Base-by-base conservation (phyloP, 2,797 vertebrate genomes). In the Catostomus latipinnis region DNA sequence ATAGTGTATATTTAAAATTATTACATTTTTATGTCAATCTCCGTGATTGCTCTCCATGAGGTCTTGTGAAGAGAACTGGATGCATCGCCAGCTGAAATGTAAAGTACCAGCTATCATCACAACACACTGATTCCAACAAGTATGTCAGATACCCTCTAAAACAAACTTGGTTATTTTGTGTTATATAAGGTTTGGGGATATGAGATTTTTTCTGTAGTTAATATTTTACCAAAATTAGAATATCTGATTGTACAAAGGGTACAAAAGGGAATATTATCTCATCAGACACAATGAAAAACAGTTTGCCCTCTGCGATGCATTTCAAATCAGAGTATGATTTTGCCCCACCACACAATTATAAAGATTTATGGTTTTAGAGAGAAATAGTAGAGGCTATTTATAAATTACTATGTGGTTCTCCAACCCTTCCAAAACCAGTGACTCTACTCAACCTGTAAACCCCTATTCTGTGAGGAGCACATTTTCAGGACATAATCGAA, bases 21-120 rank as follows among this genome's bases (percentile, higher is more conserved):
- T 2, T 22, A n/a, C n/a, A n/a, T n/a, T n/a, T n/a, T n/a, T n/a
- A 57, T 48, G 10, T 52, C 78, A 78, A 78, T 65, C 57, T 57
- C 14, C 8, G 49, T 74, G 54, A 43, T 56, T 34, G 56, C 53
- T 57, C 9, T 50, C 50, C 12, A 46, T 53, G 63, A 34, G 58
- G 58, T 61, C 58, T 61, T 61, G 58, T 61, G 58, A 63, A 43
- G 43, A 63, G 34, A 63, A 63, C 61, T 6, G 22, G 6, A 45
- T n/a, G 50, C 4, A 11, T 12, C 9, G 34, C 61, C 61, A 1
- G 53, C 8, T 18, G n/a, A 43, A 46, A 50, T 60, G 46, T 8
- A 70, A 50, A 62, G 12, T 57, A 63, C 11, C 14, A 22, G 3
- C 53, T 67, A 54, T 67, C 53, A 14, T 76, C 74, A 76, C 22